phyloP scores from a whole-genome alignment of 2,888 invertebrate species.

The Drosophila kuntzei region DNA sequence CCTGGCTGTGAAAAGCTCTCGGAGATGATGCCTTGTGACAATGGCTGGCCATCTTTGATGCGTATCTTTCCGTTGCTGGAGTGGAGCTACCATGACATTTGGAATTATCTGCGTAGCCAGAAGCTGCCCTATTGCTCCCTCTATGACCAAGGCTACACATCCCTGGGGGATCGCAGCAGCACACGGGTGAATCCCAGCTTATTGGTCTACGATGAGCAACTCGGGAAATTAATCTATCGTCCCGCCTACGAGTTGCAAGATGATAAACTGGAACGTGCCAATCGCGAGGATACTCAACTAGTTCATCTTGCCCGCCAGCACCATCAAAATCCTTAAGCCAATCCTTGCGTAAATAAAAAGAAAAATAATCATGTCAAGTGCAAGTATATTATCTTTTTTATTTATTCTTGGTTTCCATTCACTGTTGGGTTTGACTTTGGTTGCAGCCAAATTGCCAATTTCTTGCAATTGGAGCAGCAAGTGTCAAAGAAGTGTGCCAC shows the following conservation, averaged over 20 bases:
- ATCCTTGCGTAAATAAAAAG: neutral
- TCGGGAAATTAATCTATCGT: slow-evolving; percentile 87
- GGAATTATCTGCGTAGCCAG: slow-evolving; percentile 92
- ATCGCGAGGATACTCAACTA: slow-evolving; percentile 52
- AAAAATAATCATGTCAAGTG: slow-evolving; percentile 43
- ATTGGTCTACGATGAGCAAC: slow-evolving; percentile 85
- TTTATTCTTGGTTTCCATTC: slow-evolving; percentile 7
- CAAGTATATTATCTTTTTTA: slow-evolving; percentile 4
- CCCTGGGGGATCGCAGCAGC: slow-evolving; percentile 92
- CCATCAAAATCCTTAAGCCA: slow-evolving; percentile 11
- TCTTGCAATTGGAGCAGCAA: slow-evolving; percentile 59
- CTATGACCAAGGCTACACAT: slow-evolving; percentile 96
- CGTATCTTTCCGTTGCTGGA: slow-evolving; percentile 94
- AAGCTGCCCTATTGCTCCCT: slow-evolving; percentile 95
- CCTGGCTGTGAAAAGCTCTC: slow-evolving; percentile 90
- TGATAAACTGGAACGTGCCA: slow-evolving; percentile 70
- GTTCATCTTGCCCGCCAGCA: neutral
- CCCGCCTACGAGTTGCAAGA: slow-evolving; percentile 89
- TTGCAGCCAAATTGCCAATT: slow-evolving; percentile 13
- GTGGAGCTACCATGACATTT: slow-evolving; percentile 95
- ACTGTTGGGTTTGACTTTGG: slow-evolving; percentile 7
- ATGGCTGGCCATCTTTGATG: slow-evolving; percentile 94
- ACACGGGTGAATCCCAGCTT: slow-evolving; percentile 92
- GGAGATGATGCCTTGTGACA: slow-evolving; percentile 92
- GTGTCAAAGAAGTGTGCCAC: slow-evolving; percentile 62